These are phyloP conservation scores for Hylyphantes graminicola DNA, from an alignment of 1,140 invertebrate genomes.

Conservation along the genomic window DNA sequence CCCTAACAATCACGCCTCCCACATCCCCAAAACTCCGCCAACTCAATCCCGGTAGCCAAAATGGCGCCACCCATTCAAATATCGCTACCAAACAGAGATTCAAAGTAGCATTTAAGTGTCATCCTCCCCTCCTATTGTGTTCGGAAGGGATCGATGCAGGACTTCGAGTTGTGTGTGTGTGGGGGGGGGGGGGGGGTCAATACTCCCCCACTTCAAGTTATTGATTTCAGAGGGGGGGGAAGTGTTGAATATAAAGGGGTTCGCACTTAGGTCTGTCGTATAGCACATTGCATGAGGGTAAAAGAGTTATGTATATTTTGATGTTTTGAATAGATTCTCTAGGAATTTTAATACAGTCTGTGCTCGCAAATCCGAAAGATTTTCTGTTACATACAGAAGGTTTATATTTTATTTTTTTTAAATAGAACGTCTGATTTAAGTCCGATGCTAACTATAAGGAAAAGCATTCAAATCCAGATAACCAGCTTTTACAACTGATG, in stretches of 20 bases:
- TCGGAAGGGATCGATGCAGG: conserved; percentile 26
- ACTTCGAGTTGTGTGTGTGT: not conserved
- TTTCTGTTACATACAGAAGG: no score
- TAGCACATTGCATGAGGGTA: no score
- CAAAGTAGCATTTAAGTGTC: conserved; percentile 23
- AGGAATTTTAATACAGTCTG: no score
- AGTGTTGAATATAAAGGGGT: not conserved
- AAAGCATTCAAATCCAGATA: no score
- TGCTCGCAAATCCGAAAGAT: no score
- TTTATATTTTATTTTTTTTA: no score
- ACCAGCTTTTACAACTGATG: no score
- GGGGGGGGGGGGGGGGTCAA: not conserved
- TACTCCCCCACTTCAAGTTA: conserved; percentile 28
- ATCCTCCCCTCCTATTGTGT: not conserved
- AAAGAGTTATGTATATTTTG: no score
- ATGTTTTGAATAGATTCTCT: no score
- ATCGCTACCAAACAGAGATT: not conserved
- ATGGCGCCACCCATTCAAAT: conserved; percentile 9
- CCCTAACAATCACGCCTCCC: not conserved
- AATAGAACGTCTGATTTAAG: no score
- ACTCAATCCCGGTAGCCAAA: conserved; percentile 13
- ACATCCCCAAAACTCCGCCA: conserved; percentile 12
- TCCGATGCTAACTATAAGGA: no score
- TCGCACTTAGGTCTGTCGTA: not conserved
- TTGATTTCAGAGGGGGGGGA: conserved; percentile 21